Evolutionary conservation across 2,888 invertebrate species (phyloP).

Genomic region (Crioceris asparagi): DNA sequence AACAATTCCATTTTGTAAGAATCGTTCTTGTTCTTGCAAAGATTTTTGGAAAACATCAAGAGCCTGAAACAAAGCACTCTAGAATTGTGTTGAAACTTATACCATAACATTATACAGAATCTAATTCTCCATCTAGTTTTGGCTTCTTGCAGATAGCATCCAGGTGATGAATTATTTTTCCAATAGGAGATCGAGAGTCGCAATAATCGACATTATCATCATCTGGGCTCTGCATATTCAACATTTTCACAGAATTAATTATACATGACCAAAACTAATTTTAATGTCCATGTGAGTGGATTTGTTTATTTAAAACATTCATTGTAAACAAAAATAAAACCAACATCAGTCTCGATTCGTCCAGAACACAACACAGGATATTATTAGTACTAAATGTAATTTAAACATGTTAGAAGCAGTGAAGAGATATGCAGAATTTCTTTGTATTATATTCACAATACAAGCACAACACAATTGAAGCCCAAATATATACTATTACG

Average conservation of each 20-base stretch:
- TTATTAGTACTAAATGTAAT: too few species aligned
- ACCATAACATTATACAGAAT: constrained; percentile 22
- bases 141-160: constrained; percentile 30
- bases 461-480: too few species aligned
- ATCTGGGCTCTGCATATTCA: constrained; percentile 7
- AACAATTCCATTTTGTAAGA: constrained; percentile 38
- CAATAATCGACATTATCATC: constrained; percentile 16
- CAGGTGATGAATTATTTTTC: constrained; percentile 25
- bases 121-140: constrained; percentile 27
- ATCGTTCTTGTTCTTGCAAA: constrained; percentile 35
- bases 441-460: too few species aligned
- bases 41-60: constrained; percentile 48
- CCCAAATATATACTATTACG: too few species aligned
- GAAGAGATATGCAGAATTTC: too few species aligned
- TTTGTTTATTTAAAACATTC: too few species aligned
- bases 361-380: too few species aligned
- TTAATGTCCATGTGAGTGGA: too few species aligned
- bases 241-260: constrained; percentile 6
- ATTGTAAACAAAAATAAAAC: too few species aligned
- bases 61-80: constrained; percentile 33
- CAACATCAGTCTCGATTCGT: too few species aligned
- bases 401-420: too few species aligned
- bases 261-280: too few species aligned
- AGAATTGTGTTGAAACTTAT: not conserved
- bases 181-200: constrained; percentile 18